These are phyloP conservation scores for Taphrorychus bicolor DNA, from an alignment of 2,888 invertebrate species.

Conservation along the genomic window DNA sequence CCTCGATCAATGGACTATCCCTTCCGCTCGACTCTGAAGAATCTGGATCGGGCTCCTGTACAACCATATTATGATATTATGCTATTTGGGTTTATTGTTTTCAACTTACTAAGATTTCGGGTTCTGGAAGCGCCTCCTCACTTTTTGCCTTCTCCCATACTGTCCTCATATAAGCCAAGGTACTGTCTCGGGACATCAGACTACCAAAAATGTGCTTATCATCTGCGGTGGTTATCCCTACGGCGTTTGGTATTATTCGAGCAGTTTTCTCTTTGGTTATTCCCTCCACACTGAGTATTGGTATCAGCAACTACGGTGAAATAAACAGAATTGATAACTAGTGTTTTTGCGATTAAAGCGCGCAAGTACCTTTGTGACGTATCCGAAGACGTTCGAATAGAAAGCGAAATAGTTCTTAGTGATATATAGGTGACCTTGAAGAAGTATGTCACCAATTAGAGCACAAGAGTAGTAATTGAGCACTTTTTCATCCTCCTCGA, in stretches of 20 bases:
- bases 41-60: conserved; percentile 50
- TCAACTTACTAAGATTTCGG: conserved; percentile 50
- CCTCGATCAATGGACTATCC: conserved; percentile 46
- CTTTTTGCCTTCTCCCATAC: conserved; percentile 77
- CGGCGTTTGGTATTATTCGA: conserved; percentile 92
- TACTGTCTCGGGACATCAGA: conserved; percentile 86
- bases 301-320: conserved; percentile 80
- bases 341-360: background rate
- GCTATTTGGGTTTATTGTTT: background rate
- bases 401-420: conserved; percentile 95
- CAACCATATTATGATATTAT: conserved; percentile 8
- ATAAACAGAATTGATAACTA: background rate
- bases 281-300: conserved; percentile 82
- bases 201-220: conserved; percentile 91
- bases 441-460: conserved; percentile 87
- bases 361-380: conserved; percentile 81
- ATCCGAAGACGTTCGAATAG: conserved; percentile 95
- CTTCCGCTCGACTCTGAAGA: conserved; percentile 54
- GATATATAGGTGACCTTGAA: conserved; percentile 93
- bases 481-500: conserved; percentile 83
- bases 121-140: conserved; percentile 51
- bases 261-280: conserved; percentile 95
- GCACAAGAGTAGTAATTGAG: conserved; percentile 94
- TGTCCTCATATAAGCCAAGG: conserved; percentile 85
- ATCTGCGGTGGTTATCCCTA: conserved; percentile 82